Base-by-base conservation (phyloP, 23 tunicate genomes). In the Trididemnum miniatum region DNA sequence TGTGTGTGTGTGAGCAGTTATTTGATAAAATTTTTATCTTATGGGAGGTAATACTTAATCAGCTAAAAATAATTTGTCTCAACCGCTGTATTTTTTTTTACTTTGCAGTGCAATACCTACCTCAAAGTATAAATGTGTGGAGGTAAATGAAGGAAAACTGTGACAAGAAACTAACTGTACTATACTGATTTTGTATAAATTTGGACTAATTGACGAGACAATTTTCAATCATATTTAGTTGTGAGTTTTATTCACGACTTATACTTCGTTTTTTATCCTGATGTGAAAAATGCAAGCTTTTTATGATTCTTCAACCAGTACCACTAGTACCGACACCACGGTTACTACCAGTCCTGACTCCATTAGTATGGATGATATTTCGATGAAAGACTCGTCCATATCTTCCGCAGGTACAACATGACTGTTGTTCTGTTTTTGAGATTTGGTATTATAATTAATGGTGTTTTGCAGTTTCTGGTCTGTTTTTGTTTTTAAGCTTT, bases 61-160 rank as follows among this genome's bases (percentile, higher is more conserved):
- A n/a, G n/a, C n/a, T n/a, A n/a, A n/a, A n/a, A n/a, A n/a, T n/a
- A n/a, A n/a, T n/a, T n/a, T n/a, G n/a, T n/a, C n/a, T n/a, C n/a
- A n/a, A n/a, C n/a, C n/a, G n/a, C n/a, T n/a, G n/a, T n/a, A 33
- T 73, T 22, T 22, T 15, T 73, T 39, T 73, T 79, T 44, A 49
- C 31, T 65, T 79, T 86, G 26, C 84, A 86, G 90, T 86, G 90
- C 90, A 79, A 80, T 80, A 86, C 27, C 78, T 86, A 79, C 90
- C 90, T 86, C 90, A 83, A 65, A 71, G 31, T 37, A 27, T 39
- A 20, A 7, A 9, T 73, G 59, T 73, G 29, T 2, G 31, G 30
- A 73, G 59, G 38, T 3, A 7, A 15, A 3, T 20, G 9, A 2
- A 39, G 1, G 39, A 31, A 31, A 28, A 31, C 75, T 31, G 75